These are phyloP conservation scores for Metalampra italica DNA, from an alignment of 2,888 invertebrate genomes.

Conservation along the genomic window DNA sequence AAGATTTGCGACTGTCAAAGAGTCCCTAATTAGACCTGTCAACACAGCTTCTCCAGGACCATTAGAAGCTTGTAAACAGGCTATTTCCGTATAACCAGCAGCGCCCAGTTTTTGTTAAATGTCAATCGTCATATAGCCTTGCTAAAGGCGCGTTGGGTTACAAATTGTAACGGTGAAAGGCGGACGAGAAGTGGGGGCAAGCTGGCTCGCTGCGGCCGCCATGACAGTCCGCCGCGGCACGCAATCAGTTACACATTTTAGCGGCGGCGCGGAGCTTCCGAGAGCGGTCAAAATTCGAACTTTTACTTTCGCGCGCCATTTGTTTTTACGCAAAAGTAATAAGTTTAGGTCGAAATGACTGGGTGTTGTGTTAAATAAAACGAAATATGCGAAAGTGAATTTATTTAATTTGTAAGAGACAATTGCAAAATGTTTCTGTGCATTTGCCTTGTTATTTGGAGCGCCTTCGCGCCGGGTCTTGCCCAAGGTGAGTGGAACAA, in stretches of 20 bases:
- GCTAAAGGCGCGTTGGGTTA: conserved; percentile 66
- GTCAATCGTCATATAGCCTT: conserved; percentile 74
- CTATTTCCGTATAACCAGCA: conserved; percentile 56
- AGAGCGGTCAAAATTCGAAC: conserved; percentile 19
- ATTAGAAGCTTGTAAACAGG: conserved; percentile 22
- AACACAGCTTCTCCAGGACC: not conserved
- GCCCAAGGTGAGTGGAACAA: conserved; percentile 72
- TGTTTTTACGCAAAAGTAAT: conserved; percentile 12
- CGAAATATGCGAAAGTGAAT: conserved; percentile 54
- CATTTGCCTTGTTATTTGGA: conserved; percentile 64
- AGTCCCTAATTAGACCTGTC: not conserved
- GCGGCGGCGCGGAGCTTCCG: conserved; percentile 16
- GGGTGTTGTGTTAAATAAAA: conserved; percentile 30
- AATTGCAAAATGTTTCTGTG: conserved; percentile 64
- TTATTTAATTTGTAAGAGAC: conserved; percentile 25
- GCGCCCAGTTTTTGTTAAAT: conserved; percentile 66
- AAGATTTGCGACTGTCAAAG: not conserved
- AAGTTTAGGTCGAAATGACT: conserved; percentile 11
- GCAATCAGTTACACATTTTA: conserved; percentile 21
- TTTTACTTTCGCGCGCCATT: conserved; percentile 56
- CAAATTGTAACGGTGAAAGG: conserved; percentile 69
- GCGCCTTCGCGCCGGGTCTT: conserved; percentile 57
- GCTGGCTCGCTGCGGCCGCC: conserved; percentile 30
- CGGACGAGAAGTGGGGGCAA: conserved; percentile 41
- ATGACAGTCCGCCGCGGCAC: conserved; percentile 42